Evolutionary conservation across 2,797 vertebrate genomes (phyloP), one percentile per base, ranked within the genome.

Genomic region (Gymnodraco acuticeps): DNA sequence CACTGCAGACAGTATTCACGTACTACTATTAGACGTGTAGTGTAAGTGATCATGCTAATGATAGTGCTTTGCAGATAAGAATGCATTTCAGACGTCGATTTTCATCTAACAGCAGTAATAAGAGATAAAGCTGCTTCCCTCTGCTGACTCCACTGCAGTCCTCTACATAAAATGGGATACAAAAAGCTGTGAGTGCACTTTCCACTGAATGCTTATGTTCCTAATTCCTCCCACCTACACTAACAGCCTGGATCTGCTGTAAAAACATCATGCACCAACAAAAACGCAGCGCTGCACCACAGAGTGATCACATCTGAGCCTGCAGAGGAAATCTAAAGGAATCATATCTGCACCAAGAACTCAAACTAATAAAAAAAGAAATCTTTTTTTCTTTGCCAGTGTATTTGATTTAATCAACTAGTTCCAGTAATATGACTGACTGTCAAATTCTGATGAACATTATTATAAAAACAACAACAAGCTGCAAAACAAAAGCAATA

Each of bases 151-250:
- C 10, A 17, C 59, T 11, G 52, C 64, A 1, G 50, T 62, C 5
- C 51, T 58, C 64, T 52, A 38, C 56, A 43, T 33, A 20, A 19
- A 23, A 42, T 14, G 14, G 38, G 52, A 47, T 27, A 10, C 31
- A 27, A 59, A 51, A 20, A 5, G 4, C 47, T 45, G 16, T 66
- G 19, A 6, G n/a, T 62, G 9, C 50, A 9, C 11, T 67, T 62
- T 4, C 41, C 31, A 51, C 23, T 50, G 4, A 48, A 52, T 20
- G n/a, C 9, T 48, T 48, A 4, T 5, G 54, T n/a, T 64, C 55
- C 13, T 59, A 16, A 56, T 61, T 77, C 53, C 80, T 48, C 33
- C 42, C 62, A 33, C 76, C 61, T 48, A 27, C 23, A 14, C 38
- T 13, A 63, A 55, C 63, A 53, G 3, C 19, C 64, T 59, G 60